Evolutionary conservation across 2,888 invertebrate species (phyloP).

Genomic region (Hyles lineata): DNA sequence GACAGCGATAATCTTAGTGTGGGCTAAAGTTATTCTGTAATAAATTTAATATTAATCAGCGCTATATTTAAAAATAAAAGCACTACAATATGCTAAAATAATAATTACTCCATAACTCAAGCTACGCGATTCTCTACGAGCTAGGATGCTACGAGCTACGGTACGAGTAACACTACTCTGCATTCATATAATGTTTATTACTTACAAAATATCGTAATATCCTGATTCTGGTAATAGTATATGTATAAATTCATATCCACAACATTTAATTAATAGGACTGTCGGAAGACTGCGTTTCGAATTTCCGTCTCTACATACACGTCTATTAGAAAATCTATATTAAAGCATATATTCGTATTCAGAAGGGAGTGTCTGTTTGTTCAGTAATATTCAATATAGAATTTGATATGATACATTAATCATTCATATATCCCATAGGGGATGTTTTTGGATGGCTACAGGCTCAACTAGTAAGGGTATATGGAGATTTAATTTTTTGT

Average conservation of each 20-base stretch:
- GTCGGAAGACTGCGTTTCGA: slow-evolving; percentile 57
- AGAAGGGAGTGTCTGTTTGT: background rate
- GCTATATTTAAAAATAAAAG: too few species aligned
- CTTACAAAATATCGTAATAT: slow-evolving; percentile 9
- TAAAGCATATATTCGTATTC: background rate
- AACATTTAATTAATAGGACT: slow-evolving; percentile 62
- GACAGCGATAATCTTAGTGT: too few species aligned
- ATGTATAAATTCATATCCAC: slow-evolving; percentile 42
- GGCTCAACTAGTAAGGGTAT: too few species aligned
- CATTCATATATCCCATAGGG: background rate
- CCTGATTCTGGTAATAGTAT: slow-evolving; percentile 14
- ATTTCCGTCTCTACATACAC: slow-evolving; percentile 50
- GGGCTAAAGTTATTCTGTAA: too few species aligned
- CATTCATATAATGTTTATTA: background rate
- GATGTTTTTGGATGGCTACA: too few species aligned
- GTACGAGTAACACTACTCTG: background rate
- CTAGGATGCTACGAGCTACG: background rate
- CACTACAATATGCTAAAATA: too few species aligned
- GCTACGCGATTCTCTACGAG: background rate
- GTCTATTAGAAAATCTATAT: slow-evolving; percentile 24
- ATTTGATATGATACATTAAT: background rate
- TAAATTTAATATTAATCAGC: too few species aligned
- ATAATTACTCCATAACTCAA: background rate
- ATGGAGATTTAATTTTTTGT: too few species aligned
- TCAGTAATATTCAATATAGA: background rate